Conservation (phyloP, 1,140 invertebrate species). For the Drosophila albomicans region DNA sequence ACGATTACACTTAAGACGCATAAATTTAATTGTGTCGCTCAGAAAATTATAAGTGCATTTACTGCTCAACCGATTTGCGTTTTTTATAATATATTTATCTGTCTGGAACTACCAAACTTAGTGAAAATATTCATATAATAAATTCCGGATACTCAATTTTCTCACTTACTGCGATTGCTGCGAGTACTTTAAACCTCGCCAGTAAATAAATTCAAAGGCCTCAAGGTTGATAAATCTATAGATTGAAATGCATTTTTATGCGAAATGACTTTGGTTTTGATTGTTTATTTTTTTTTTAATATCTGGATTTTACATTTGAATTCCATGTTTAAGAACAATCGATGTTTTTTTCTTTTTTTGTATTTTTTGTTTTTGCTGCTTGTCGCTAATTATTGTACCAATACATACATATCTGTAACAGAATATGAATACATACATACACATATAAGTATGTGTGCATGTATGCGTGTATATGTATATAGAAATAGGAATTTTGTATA, state of each 20-base stretch:
- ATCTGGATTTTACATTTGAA: conserved; percentile 80
- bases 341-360: conserved; percentile 48
- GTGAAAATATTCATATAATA: no score
- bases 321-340: conserved; percentile 84
- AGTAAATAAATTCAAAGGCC: no score
- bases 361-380: conserved; percentile 54
- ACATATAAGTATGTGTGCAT: conserved; percentile 6
- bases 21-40: no score
- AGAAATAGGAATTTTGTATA: conserved; percentile 26
- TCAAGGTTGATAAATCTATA: conserved; percentile 13
- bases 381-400: conserved; percentile 83
- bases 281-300: conserved; percentile 47
- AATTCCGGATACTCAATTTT: no score
- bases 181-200: no score
- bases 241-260: conserved; percentile 68
- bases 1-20: no score
- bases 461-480: conserved; percentile 21
- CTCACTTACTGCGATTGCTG: no score
- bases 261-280: conserved; percentile 64
- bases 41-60: no score
- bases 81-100: no score
- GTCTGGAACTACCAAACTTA: no score
- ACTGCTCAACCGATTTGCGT: no score
- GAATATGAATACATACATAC: conserved; percentile 10
- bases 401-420: conserved; percentile 58